phyloP scores from a whole-genome alignment of 2,797 vertebrate species.

The Cheirogaleus major region DNA sequence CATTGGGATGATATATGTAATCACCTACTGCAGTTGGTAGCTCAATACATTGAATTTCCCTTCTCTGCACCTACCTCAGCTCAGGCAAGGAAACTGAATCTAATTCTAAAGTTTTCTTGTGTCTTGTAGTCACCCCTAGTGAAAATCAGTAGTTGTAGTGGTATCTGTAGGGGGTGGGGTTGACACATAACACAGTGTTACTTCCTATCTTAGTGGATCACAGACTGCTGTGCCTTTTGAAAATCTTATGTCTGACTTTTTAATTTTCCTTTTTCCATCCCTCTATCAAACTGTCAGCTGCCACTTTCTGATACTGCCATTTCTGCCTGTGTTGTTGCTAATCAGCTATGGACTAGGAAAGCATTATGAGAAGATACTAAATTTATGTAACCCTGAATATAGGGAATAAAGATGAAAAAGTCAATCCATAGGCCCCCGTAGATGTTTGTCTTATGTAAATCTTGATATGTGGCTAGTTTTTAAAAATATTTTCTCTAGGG shows the following conservation, averaged over 20 bases:
- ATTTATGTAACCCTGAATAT: background rate
- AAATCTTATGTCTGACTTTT: constrained; percentile 7
- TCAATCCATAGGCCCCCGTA: background rate
- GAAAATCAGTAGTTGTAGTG: background rate
- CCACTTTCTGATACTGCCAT: background rate
- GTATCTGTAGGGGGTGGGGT: background rate
- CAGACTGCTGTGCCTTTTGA: background rate
- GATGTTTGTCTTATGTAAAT: background rate
- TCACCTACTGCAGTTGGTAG: background rate
- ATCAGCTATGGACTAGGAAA: background rate
- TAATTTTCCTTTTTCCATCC: background rate
- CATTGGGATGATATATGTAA: background rate
- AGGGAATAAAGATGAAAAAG: background rate
- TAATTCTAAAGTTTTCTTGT: background rate
- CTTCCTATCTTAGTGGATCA: background rate
- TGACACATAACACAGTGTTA: background rate
- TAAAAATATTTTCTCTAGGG: background rate
- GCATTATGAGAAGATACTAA: background rate
- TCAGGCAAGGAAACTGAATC: background rate
- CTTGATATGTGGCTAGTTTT: background rate
- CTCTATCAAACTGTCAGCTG: background rate
- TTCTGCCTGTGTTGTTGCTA: background rate
- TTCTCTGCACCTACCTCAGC: background rate
- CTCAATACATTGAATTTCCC: background rate
- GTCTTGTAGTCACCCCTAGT: background rate